These are phyloP conservation scores for Muntiacus reevesi DNA, from an alignment of 2,113 vertebrate genomes.

Conservation along the genomic window DNA sequence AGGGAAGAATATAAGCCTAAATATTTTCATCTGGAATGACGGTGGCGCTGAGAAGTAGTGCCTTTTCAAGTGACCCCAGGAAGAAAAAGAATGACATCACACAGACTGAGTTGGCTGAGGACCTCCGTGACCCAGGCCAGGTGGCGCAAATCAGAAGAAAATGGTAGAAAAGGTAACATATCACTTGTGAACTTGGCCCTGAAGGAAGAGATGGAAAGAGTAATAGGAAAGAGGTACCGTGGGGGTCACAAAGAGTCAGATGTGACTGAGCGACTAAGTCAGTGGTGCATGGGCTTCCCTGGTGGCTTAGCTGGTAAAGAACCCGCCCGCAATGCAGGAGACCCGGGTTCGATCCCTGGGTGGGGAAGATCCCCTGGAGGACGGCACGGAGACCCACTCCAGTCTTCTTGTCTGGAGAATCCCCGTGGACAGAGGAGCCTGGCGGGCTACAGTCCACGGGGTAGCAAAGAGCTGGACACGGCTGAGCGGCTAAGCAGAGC, in stretches of 20 bases:
- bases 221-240: neutral
- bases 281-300: accelerated
- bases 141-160: neutral
- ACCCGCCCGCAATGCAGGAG: neutral
- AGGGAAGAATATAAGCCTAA: neutral
- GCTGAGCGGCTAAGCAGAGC: neutral
- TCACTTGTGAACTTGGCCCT: neutral
- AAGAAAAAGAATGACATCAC: neutral
- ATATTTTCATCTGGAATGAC: neutral
- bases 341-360: neutral
- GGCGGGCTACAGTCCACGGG: neutral
- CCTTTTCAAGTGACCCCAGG: neutral
- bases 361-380: neutral
- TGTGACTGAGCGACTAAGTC: neutral
- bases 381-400: neutral
- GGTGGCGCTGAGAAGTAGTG: neutral
- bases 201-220: neutral
- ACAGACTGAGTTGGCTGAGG: neutral
- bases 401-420: neutral
- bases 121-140: neutral
- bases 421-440: neutral
- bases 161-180: neutral
- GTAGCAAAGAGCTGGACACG: accelerated
- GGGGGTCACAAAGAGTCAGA: neutral
- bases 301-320: neutral